These are phyloP conservation scores for Rhinella marina DNA, from an alignment of 2,797 vertebrate genomes.

Conservation along the genomic window DNA sequence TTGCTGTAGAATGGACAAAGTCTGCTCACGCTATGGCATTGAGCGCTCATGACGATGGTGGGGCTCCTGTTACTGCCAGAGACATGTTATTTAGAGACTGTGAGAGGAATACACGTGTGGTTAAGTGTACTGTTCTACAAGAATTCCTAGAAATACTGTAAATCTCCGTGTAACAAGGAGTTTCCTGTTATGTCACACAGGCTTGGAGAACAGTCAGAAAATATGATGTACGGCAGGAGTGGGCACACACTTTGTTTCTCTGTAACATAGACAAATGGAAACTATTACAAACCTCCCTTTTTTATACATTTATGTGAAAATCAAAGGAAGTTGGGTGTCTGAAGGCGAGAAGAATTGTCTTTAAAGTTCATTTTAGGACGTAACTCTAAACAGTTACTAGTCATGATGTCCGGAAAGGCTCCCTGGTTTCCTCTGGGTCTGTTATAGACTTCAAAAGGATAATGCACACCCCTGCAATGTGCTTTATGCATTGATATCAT, in stretches of 20 bases:
- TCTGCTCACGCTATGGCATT: slow-evolving; percentile 14
- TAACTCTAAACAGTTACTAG: slow-evolving; percentile 37
- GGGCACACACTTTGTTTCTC: slow-evolving; percentile 28
- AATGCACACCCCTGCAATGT: neutral
- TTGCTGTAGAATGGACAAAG: neutral
- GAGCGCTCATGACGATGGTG: slow-evolving; percentile 18
- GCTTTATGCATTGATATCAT: slow-evolving; percentile 6
- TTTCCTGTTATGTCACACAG: slow-evolving; percentile 57
- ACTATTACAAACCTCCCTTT: slow-evolving; percentile 41
- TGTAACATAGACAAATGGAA: slow-evolving; percentile 47
- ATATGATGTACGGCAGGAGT: slow-evolving; percentile 35
- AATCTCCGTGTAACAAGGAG: slow-evolving; percentile 53
- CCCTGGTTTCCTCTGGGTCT: neutral
- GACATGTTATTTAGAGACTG: slow-evolving; percentile 36
- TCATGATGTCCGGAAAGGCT: slow-evolving; percentile 26
- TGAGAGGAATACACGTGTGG: slow-evolving; percentile 28
- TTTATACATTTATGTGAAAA: slow-evolving; percentile 2
- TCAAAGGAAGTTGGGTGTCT: slow-evolving; percentile 48
- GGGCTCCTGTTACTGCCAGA: slow-evolving; percentile 11
- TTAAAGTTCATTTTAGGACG: slow-evolving; percentile 50
- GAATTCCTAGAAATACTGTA: slow-evolving; percentile 59
- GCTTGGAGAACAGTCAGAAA: slow-evolving; percentile 54
- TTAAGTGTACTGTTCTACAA: slow-evolving; percentile 44
- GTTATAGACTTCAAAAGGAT: neutral
- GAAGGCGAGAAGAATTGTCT: slow-evolving; percentile 19